Percentiles rank a stretch among this genome's conserved stretches.
phyloP scores from a whole-genome alignment of 2,888 invertebrate species.

The Parnassius apollo region DNA sequence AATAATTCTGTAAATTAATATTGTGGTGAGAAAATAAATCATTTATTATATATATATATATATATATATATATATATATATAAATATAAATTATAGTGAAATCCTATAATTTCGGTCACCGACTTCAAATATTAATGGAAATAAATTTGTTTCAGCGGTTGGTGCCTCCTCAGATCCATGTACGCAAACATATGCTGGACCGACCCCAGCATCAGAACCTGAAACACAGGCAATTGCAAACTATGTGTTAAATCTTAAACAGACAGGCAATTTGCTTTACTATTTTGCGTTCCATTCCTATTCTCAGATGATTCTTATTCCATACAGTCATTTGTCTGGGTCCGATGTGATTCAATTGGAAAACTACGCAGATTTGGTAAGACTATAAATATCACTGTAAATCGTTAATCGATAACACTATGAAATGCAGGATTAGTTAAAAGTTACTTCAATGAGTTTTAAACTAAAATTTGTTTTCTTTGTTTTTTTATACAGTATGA shows the following conservation, averaged over 20 bases:
- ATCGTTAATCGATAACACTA: too few relatives aligned
- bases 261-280: slow-evolving; percentile 50
- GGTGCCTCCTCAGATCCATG: slow-evolving; percentile 68
- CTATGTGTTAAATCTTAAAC: slow-evolving; percentile 49
- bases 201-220: slow-evolving; percentile 71
- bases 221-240: slow-evolving; percentile 65
- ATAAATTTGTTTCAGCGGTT: slow-evolving; percentile 40
- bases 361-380: slow-evolving; percentile 63
- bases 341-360: slow-evolving; percentile 44
- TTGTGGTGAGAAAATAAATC: too few relatives aligned
- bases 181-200: slow-evolving; percentile 73
- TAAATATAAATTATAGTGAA: too few relatives aligned
- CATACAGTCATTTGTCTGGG: slow-evolving; percentile 61
- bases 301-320: slow-evolving; percentile 73
- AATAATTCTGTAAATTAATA: too few relatives aligned
- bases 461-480: not conserved
- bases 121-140: not conserved
- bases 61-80: too few relatives aligned
- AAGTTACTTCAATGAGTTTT: too few relatives aligned
- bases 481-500: slow-evolving; percentile 45
- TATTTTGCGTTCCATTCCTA: slow-evolving; percentile 81
- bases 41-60: too few relatives aligned
- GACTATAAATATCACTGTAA: slow-evolving; percentile 12
- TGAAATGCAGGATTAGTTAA: too few relatives aligned
- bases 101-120: not conserved